Conservation (phyloP, 2,113 vertebrate species). For the Scomber japonicus region DNA sequence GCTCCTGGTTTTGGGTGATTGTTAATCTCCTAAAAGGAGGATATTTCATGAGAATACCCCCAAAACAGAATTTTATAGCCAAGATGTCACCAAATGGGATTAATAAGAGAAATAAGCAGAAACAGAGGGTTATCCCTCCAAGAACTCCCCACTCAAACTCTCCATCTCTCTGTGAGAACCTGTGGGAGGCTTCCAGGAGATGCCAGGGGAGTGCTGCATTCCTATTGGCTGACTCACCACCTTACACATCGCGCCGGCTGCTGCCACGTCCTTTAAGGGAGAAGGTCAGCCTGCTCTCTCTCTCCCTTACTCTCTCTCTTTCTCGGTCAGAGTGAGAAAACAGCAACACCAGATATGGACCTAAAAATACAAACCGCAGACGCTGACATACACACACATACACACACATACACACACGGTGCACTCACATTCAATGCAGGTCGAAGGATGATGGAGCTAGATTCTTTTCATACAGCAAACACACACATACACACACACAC, state of each 20-base stretch:
- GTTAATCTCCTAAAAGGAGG: background rate
- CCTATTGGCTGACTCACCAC: slow-evolving; percentile 65
- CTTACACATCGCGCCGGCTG: slow-evolving; percentile 34
- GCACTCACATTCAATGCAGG: background rate
- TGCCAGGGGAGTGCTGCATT: slow-evolving; percentile 59
- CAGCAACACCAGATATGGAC: slow-evolving; percentile 20
- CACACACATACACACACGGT: too few species aligned
- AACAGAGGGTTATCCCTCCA: slow-evolving; percentile 1
- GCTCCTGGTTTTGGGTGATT: background rate
- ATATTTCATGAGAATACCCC: background rate
- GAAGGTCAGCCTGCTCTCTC: slow-evolving; percentile 59
- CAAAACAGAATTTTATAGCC: background rate
- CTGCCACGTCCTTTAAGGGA: slow-evolving; percentile 48
- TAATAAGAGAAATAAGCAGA: background rate
- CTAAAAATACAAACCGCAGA: slow-evolving; percentile 11
- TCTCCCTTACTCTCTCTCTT: background rate
- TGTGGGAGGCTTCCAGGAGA: slow-evolving; percentile 37
- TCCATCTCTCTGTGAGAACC: slow-evolving; percentile 48
- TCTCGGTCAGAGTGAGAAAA: slow-evolving; percentile 40
- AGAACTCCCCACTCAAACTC: background rate
- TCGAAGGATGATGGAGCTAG: background rate
- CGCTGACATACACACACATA: too few species aligned
- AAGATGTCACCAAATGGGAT: background rate
- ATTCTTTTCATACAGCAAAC: slow-evolving; percentile 5
- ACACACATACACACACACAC: slow-evolving; percentile 2